phyloP scores from a whole-genome alignment of 2,888 invertebrate species.

The Terebella lapidaria region DNA sequence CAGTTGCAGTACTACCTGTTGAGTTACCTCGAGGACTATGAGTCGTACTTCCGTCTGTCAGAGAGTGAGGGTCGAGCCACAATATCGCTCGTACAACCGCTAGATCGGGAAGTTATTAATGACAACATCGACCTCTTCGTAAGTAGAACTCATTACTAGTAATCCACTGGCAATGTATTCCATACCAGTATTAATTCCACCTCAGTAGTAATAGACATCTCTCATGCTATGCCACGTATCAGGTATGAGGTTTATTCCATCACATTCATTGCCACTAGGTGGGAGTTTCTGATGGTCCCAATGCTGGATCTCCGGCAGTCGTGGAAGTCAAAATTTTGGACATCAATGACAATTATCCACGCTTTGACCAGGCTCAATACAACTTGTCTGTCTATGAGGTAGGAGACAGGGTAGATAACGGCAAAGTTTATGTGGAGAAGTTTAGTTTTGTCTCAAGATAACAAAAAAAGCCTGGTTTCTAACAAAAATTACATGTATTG shows the following conservation, averaged over 20 bases:
- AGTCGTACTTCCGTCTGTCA: background rate
- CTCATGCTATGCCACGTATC: too few species aligned
- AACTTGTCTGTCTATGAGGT: constrained; percentile 7
- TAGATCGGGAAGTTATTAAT: background rate
- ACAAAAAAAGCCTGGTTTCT: too few species aligned
- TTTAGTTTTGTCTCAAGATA: too few species aligned
- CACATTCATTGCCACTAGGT: background rate
- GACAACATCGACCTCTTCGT: background rate
- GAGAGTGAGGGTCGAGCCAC: background rate
- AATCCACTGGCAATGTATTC: too few species aligned
- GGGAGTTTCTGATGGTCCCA: constrained; percentile 1
- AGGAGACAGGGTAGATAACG: too few species aligned
- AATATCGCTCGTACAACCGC: background rate
- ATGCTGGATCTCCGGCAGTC: background rate
- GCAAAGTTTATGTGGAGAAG: too few species aligned
- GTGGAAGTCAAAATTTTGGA: constrained; percentile 3
- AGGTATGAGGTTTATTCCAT: too few species aligned
- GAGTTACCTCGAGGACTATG: background rate
- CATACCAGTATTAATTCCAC: too few species aligned
- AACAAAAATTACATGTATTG: too few species aligned
- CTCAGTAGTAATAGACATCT: too few species aligned
- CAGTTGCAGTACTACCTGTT: constrained; percentile 1
- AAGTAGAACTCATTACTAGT: too few species aligned
- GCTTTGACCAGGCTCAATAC: constrained; percentile 3
- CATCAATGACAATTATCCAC: constrained; percentile 13